phyloP scores from a whole-genome alignment of 2,113 vertebrate genomes.

The Oreochromis spilurus region DNA sequence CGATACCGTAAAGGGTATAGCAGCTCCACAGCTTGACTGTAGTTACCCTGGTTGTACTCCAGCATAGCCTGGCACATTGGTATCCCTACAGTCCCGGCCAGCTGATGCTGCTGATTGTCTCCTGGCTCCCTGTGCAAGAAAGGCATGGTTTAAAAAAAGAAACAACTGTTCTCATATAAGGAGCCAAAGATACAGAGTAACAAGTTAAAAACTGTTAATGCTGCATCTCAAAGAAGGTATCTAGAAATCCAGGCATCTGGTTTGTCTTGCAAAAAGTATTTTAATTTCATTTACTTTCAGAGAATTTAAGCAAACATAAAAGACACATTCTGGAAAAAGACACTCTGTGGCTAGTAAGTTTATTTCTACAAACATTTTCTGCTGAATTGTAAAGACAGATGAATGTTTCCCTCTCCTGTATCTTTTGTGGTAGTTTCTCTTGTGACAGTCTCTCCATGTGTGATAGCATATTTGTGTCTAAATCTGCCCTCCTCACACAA shows the following conservation, averaged over 20 bases:
- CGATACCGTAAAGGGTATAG: conserved; percentile 84
- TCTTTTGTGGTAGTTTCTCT: not conserved
- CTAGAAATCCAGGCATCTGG: fast-evolving
- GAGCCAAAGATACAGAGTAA: not conserved
- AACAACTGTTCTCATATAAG: not conserved
- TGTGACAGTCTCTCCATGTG: not conserved
- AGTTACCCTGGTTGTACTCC: conserved; percentile 82
- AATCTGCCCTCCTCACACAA: not conserved
- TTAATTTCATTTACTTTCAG: not conserved
- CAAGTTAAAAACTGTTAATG: not conserved
- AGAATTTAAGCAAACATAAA: not conserved
- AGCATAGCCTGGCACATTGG: conserved; percentile 86
- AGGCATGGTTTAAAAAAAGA: not conserved
- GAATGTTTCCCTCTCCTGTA: not conserved
- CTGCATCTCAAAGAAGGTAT: not conserved
- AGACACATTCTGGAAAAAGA: fast-evolving
- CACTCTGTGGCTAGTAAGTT: not conserved
- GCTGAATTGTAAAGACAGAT: not conserved
- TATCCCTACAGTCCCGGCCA: conserved; percentile 75
- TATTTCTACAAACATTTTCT: not conserved
- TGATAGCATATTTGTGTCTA: fast-evolving
- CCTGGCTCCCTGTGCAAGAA: conserved; percentile 66
- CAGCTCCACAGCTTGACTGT: conserved; percentile 75
- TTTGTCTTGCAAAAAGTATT: not conserved
- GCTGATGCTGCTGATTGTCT: conserved; percentile 77